phyloP scores from a whole-genome alignment of 2,113 vertebrate genomes.

The Microcebus lehilahytsara region DNA sequence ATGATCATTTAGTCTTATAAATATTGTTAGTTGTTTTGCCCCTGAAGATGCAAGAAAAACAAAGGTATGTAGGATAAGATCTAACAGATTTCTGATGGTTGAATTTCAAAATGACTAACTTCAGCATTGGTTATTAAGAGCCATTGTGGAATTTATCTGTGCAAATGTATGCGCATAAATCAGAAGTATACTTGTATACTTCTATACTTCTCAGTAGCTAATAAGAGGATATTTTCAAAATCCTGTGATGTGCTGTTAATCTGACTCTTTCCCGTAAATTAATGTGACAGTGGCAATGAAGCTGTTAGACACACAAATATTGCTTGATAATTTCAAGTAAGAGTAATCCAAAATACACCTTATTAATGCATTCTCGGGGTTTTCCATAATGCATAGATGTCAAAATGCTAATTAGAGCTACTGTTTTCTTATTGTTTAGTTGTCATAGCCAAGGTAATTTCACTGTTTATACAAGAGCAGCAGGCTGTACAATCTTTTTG shows the following conservation, averaged over 20 bases:
- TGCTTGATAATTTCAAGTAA: conserved; percentile 1
- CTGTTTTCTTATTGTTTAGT: neutral
- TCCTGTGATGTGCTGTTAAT: neutral
- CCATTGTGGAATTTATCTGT: neutral
- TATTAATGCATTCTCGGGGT: neutral
- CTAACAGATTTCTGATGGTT: neutral
- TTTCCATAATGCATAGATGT: conserved; percentile 34
- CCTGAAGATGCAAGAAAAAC: neutral
- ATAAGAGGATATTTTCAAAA: neutral
- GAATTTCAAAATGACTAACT: neutral
- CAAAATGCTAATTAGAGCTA: conserved; percentile 30
- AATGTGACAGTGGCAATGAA: conserved; percentile 7
- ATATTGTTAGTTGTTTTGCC: neutral
- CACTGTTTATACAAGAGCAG: neutral
- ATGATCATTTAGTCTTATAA: neutral
- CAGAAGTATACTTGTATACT: neutral
- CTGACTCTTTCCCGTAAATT: neutral
- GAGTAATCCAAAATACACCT: neutral
- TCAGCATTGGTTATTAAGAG: neutral
- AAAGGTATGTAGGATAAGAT: neutral
- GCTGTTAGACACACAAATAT: neutral
- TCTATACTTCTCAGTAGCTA: neutral
- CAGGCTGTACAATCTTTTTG: neutral
- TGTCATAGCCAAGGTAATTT: neutral
- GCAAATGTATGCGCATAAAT: neutral